Evolutionary conservation across 2,113 vertebrate species (phyloP), one percentile per base, ranked within the genome.

Genomic region (Paramisgurnus dabryanus): DNA sequence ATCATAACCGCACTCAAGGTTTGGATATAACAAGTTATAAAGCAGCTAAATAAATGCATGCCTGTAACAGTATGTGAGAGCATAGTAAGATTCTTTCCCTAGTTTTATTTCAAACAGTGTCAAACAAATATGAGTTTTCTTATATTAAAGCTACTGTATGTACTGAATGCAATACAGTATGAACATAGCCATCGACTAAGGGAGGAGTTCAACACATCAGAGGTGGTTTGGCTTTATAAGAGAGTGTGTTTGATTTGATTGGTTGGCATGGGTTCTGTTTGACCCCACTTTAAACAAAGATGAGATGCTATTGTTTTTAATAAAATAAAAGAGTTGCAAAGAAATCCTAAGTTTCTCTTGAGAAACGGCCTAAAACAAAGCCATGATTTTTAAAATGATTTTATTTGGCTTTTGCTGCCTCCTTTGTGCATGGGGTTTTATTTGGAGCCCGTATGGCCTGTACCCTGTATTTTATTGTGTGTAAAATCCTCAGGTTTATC

Each of bases 351-450:
- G 91, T 91, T 91, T 91, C 77, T 89, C 90, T 90, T 81, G 88
- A 88, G 88, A 87, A 91, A 88, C 80, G 27, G 90, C 89, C 87
- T 88, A 79, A 91, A 75, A 55, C 70, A 67, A 80, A 92, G 88
- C 88, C 87, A 88, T 90, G 80, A 80, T 80, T 90, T 50, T 68
- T 41, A 41, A 60, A 80, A 82, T 78, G 81, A 85, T 85, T 85
- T 88, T 83, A 57, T 90, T 88, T 86, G 41, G 86, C 76, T 88
- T 80, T 82, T 89, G 86, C 85, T 85, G 87, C 89, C 34, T 85
- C 83, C 85, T 86, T 86, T 86, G 81, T 88, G 85, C 85, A 87
- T 83, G 82, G 67, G 75, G 88, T 88, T 90, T 87, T 55, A 88
- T 88, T 88, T 88, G 86, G 82, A 87, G 87, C 86, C 76, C 70